Evolutionary conservation across 2,888 invertebrate species (phyloP).

Genomic region (Drosophila lutescens): DNA sequence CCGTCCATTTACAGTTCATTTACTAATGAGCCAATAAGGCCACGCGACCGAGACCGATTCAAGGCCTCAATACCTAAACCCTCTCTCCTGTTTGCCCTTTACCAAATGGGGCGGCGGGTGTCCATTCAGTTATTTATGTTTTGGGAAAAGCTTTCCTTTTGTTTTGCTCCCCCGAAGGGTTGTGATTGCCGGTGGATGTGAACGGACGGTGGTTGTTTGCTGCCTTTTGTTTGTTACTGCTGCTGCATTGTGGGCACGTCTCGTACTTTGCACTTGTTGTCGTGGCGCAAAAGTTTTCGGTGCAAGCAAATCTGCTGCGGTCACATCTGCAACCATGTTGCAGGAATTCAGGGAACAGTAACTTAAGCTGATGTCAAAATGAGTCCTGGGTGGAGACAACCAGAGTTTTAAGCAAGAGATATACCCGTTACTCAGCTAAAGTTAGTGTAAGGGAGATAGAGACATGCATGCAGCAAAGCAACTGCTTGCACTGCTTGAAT

Average conservation of each 20-base stretch:
- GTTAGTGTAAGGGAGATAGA: too few species aligned
- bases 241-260: slow-evolving; percentile 21
- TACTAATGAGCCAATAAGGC: slow-evolving; percentile 75
- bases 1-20: slow-evolving; percentile 71
- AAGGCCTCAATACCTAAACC: slow-evolving; percentile 20
- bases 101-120: background rate
- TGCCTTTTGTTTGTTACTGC: background rate
- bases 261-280: slow-evolving; percentile 9
- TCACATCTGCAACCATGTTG: slow-evolving; percentile 32
- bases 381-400: background rate
- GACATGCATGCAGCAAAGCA: too few species aligned
- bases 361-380: slow-evolving; percentile 24
- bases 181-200: background rate
- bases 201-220: slow-evolving; percentile 2
- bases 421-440: too few species aligned
- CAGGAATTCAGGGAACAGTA: slow-evolving; percentile 12
- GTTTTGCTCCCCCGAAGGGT: background rate
- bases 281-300: slow-evolving; percentile 7
- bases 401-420: background rate
- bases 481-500: too few species aligned
- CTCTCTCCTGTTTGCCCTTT: background rate
- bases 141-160: background rate
- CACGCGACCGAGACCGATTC: slow-evolving; percentile 39
- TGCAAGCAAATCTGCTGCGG: slow-evolving; percentile 7
- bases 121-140: slow-evolving; percentile 5